Percentiles rank a stretch among this genome's conserved stretches.
Evolutionary conservation across 2,888 invertebrate species (phyloP).

Genomic region (Sepiola atlantica): DNA sequence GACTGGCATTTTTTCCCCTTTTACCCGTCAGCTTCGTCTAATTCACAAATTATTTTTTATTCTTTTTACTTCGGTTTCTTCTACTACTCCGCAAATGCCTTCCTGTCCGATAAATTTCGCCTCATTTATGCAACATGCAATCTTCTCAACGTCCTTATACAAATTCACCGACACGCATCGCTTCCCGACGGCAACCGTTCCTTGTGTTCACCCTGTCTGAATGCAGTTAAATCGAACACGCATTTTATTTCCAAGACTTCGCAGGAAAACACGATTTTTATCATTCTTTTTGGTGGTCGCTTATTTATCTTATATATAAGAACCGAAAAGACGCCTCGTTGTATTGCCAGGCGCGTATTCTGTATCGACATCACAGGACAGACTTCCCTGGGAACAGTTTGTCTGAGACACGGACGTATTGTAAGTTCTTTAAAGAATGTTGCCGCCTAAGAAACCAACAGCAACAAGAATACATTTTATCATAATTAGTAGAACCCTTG

Average conservation of each 20-base stretch:
- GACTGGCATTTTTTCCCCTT: not conserved
- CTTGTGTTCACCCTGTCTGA: not conserved
- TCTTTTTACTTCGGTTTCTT: not conserved
- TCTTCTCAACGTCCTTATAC: not conserved
- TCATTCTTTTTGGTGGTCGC: not conserved
- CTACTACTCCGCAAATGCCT: not conserved
- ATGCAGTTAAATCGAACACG: not conserved
- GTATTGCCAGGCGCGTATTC: not conserved
- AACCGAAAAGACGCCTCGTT: not conserved
- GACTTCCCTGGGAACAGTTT: not conserved
- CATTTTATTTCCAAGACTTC: not conserved
- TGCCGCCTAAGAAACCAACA: not conserved
- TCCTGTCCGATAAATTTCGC: conserved; percentile 2
- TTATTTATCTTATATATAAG: too few species aligned
- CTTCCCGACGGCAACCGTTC: not conserved
- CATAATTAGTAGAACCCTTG: too few species aligned
- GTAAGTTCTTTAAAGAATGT: not conserved
- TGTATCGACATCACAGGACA: not conserved
- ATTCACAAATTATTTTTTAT: not conserved
- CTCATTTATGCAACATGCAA: not conserved
- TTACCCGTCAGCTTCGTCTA: not conserved
- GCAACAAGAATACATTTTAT: not conserved
- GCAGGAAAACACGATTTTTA: not conserved
- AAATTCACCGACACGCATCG: not conserved
- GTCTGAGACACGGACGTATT: not conserved